Conservation (phyloP, 2,113 vertebrate species). For the Vireo altiloquus region DNA sequence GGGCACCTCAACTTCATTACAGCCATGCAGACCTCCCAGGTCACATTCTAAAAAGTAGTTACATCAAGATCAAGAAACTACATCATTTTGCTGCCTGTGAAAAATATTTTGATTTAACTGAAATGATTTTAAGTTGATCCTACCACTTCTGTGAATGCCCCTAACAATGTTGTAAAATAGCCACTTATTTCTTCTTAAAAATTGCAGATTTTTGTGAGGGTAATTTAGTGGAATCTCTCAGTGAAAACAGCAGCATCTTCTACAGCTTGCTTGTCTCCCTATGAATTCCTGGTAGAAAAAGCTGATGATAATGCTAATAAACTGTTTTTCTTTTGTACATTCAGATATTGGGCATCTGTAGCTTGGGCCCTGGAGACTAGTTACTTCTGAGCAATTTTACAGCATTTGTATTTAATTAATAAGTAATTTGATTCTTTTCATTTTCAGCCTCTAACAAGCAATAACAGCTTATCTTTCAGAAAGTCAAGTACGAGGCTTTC, state of each 20-base stretch:
- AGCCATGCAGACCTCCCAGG: background rate
- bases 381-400: background rate
- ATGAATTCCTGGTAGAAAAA: background rate
- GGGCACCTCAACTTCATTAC: background rate
- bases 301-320: background rate
- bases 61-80: background rate
- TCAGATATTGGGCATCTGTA: background rate
- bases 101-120: background rate
- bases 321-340: background rate
- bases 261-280: background rate
- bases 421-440: slow-evolving; percentile 5
- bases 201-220: background rate
- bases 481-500: background rate
- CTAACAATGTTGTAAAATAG: background rate
- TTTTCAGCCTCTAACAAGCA: background rate
- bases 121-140: background rate
- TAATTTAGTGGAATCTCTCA: background rate
- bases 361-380: background rate
- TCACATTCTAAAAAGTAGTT: background rate
- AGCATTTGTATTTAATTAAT: slow-evolving; percentile 16
- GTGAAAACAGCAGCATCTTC: background rate
- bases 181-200: background rate
- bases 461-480: slow-evolving; percentile 21
- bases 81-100: background rate
- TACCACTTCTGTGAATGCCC: background rate